Base-by-base conservation (phyloP, 1,140 invertebrate genomes). In the Stegodyphus dumicola region DNA sequence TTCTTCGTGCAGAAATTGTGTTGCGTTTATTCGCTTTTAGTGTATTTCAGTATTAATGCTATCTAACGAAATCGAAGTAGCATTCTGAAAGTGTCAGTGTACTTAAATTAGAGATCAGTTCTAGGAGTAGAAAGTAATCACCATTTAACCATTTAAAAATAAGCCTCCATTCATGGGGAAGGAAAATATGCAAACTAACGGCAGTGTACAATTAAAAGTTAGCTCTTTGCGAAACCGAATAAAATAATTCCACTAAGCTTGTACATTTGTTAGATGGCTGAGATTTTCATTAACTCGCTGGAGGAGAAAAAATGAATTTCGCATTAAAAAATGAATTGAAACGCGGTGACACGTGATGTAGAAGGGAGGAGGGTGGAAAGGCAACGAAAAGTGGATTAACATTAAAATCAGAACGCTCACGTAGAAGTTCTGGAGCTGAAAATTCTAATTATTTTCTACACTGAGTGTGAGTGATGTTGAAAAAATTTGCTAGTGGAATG, bases 401-500 rank as follows among this genome's bases (percentile, higher is more conserved):
- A 84, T 75, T 84, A 75, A 84, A 76, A 76, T 53, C 69, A 84
- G 76, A 84, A 75, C 51, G 11, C n/a, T 52, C 11, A 15, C 13
- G 65, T 13, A 56, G 54, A 75, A 83, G 69, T 70, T 83, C 56
- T 53, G n/a, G 15, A 84, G 81, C 65, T 60, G 65, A 84, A 84
- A 84, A 84, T 84, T 84, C 81, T 84, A 84, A 84, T 84, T 71
- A 84, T 84, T 83, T 56, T 66, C 73, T 84, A 84, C 53, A 76
- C 81, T 76, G 64, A 76, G 60, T 69, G 70, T 49, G 74, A 11
- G 64, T 67, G 67, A 80, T 71, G 69, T 71, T 60, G 67, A 70
- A 81, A 81, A 81, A 81, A 33, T 65, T 65, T 33, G 33, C 33
- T 6, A 53, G 51, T 53, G 65, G 81, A 84, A 84, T 84, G 81